Evolutionary conservation across 2,888 invertebrate genomes (phyloP).

Genomic region (Dryococelus australis): DNA sequence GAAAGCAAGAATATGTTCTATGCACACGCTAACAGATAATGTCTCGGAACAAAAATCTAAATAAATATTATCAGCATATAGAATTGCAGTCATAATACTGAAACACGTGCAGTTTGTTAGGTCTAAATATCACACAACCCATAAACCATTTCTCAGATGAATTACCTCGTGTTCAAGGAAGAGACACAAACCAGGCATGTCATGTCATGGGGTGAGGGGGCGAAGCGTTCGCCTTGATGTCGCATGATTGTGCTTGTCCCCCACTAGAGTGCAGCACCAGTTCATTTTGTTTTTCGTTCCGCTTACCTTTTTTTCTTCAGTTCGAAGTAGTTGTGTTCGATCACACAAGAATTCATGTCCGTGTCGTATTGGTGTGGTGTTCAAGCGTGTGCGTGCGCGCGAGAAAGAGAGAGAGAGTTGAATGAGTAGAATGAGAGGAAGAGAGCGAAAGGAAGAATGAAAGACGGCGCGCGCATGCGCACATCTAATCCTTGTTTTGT

Average conservation of each 20-base stretch:
- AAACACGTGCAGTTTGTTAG: neutral
- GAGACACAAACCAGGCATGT: neutral
- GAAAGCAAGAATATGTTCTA: no score
- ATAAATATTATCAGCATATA: neutral
- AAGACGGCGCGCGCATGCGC: conserved; percentile 7
- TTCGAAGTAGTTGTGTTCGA: conserved; percentile 19
- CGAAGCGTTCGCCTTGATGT: conserved; percentile 20
- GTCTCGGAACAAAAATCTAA: neutral
- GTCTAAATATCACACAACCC: neutral
- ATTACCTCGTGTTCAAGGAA: neutral
- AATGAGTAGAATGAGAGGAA: conserved; percentile 26
- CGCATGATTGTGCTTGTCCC: conserved; percentile 35
- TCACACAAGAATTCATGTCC: neutral
- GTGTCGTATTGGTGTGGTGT: conserved; percentile 26
- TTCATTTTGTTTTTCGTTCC: conserved; percentile 23
- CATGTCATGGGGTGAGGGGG: conserved; percentile 23
- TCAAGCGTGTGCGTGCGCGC: neutral
- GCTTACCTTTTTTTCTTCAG: conserved; percentile 26
- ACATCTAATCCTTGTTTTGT: conserved; percentile 47
- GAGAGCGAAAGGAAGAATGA: conserved; percentile 11
- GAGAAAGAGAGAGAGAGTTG: neutral
- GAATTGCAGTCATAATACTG: neutral
- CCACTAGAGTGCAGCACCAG: conserved; percentile 35
- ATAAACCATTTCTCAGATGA: neutral
- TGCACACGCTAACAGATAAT: no score